These are phyloP conservation scores for Synanthedon myopaeformis DNA, from an alignment of 2,888 invertebrate species.

Conservation along the genomic window DNA sequence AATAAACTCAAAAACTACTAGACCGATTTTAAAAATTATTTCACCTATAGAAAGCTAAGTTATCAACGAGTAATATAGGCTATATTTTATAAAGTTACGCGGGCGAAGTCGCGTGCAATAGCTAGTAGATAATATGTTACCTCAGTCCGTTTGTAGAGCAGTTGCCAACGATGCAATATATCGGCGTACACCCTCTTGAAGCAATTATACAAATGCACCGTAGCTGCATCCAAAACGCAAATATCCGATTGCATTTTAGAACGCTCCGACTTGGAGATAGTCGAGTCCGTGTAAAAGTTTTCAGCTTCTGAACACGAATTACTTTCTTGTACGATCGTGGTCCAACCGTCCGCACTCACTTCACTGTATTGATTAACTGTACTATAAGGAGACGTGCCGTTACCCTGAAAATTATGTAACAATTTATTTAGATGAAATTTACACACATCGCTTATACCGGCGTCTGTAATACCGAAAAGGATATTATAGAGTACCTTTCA, in stretches of 20 bases:
- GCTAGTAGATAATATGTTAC: too few relatives aligned
- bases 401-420: constrained; percentile 41
- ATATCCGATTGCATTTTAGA: constrained; percentile 21
- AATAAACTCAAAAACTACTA: too few relatives aligned
- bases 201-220: constrained; percentile 78
- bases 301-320: constrained; percentile 90
- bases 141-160: constrained; percentile 83
- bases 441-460: too few relatives aligned
- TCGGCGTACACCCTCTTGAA: constrained; percentile 91
- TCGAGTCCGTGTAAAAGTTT: constrained; percentile 71
- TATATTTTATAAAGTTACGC: too few relatives aligned
- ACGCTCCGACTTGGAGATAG: constrained; percentile 42
- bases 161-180: constrained; percentile 86
- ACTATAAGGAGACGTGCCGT: constrained; percentile 87
- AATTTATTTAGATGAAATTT: background rate
- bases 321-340: constrained; percentile 79
- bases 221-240: constrained; percentile 55
- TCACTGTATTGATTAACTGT: constrained; percentile 83
- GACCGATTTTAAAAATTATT: too few relatives aligned
- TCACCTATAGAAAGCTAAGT: too few relatives aligned
- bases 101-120: too few relatives aligned
- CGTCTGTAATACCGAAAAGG: too few relatives aligned
- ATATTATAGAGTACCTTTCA: too few relatives aligned
- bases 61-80: too few relatives aligned
- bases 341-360: constrained; percentile 82